phyloP scores from a whole-genome alignment of 2,113 vertebrate species.

The Oreochromis aureus region DNA sequence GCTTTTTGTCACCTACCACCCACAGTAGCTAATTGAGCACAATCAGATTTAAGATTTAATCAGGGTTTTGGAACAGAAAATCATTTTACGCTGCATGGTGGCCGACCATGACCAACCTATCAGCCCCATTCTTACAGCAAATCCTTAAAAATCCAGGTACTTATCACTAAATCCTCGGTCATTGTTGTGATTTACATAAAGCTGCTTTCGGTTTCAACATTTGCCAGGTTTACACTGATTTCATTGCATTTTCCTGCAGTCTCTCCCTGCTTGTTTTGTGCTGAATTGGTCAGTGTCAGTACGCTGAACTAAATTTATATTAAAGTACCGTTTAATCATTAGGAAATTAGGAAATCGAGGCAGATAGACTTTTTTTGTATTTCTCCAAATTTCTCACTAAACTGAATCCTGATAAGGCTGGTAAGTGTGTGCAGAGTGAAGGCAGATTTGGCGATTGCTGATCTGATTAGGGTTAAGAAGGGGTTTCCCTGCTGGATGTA shows the following conservation, averaged over 20 bases:
- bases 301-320: background rate
- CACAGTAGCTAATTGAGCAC: background rate
- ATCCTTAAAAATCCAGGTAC: conserved; percentile 42
- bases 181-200: conserved; percentile 13
- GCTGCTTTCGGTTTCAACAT: conserved; percentile 6
- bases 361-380: background rate
- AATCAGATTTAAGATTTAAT: background rate
- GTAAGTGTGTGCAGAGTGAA: conserved; percentile 1
- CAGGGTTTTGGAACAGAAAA: background rate
- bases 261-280: background rate
- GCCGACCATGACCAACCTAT: background rate
- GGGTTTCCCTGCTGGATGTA: conserved; percentile 63
- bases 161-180: conserved; percentile 24
- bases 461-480: conserved; percentile 70
- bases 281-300: background rate
- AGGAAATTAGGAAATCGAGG: background rate
- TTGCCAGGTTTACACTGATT: background rate
- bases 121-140: conserved; percentile 8
- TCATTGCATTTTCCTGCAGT: background rate
- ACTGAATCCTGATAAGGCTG: background rate
- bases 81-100: background rate
- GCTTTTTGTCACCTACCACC: background rate
- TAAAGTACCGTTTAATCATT: background rate
- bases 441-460: conserved; percentile 27
- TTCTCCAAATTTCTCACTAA: background rate